Evolutionary conservation across 2,797 vertebrate species (phyloP).

Genomic region (Heteromormyrus szaboi): DNA sequence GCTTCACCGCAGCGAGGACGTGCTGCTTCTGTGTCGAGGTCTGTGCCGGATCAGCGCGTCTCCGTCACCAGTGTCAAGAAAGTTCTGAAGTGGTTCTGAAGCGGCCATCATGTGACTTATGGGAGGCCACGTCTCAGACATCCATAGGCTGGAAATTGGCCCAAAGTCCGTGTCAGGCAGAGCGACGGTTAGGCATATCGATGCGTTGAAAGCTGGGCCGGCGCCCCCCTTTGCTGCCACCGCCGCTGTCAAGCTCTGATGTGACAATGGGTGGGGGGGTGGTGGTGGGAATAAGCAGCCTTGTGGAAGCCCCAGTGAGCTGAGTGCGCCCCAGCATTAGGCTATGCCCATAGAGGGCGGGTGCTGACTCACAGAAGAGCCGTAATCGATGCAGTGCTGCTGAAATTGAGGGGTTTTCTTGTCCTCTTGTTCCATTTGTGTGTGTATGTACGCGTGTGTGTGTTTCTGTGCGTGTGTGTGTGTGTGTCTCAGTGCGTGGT

Average conservation of each 20-base stretch:
- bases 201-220: background rate
- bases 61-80: background rate
- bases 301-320: background rate
- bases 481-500: background rate
- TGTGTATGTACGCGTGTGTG: background rate
- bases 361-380: background rate
- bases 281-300: background rate
- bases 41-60: background rate
- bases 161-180: background rate
- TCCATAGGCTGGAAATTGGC: background rate
- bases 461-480: background rate
- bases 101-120: background rate
- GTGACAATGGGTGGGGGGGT: background rate
- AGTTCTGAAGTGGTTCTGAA: background rate
- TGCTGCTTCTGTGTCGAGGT: background rate
- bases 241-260: background rate
- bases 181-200: background rate
- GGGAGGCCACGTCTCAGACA: background rate
- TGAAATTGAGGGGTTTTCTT: background rate
- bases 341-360: background rate
- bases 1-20: background rate
- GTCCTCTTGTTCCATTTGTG: background rate
- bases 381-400: background rate
- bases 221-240: background rate
- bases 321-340: background rate